phyloP scores from a whole-genome alignment of 2,797 vertebrate species.

The Sarcophilus harrisii region DNA sequence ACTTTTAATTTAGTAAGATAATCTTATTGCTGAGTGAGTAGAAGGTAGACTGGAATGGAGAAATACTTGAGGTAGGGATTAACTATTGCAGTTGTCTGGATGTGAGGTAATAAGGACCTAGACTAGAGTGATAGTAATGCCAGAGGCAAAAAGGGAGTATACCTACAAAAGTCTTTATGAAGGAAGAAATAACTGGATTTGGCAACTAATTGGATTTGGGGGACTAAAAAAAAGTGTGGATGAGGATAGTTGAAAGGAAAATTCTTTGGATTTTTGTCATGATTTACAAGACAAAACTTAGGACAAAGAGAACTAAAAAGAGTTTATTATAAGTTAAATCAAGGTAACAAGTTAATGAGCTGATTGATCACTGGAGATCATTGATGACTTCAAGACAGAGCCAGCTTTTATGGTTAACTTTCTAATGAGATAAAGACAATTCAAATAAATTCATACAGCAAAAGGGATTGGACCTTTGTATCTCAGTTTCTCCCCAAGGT shows the following conservation, averaged over 20 bases:
- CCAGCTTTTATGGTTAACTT: background rate
- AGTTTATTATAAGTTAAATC: background rate
- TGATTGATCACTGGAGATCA: background rate
- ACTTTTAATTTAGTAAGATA: background rate
- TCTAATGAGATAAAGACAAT: background rate
- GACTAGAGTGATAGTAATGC: background rate
- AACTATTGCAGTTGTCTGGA: background rate
- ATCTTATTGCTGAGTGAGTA: background rate
- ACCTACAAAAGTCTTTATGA: background rate
- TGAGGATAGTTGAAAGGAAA: background rate
- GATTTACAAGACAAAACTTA: background rate
- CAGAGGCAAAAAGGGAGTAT: background rate
- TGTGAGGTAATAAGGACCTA: background rate
- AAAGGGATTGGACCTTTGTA: background rate
- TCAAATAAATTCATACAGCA: background rate
- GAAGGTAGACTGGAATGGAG: background rate
- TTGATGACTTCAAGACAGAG: background rate
- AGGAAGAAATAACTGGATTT: background rate
- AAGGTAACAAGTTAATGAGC: background rate
- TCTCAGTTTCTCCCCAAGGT: background rate
- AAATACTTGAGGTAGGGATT: background rate
- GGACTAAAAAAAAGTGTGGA: background rate
- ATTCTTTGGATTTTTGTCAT: background rate
- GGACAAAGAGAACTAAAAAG: background rate
- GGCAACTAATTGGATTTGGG: background rate